Evolutionary conservation across 2,113 vertebrate genomes (phyloP), one percentile per base, ranked within the genome.

Genomic region (Miniopterus natalensis): DNA sequence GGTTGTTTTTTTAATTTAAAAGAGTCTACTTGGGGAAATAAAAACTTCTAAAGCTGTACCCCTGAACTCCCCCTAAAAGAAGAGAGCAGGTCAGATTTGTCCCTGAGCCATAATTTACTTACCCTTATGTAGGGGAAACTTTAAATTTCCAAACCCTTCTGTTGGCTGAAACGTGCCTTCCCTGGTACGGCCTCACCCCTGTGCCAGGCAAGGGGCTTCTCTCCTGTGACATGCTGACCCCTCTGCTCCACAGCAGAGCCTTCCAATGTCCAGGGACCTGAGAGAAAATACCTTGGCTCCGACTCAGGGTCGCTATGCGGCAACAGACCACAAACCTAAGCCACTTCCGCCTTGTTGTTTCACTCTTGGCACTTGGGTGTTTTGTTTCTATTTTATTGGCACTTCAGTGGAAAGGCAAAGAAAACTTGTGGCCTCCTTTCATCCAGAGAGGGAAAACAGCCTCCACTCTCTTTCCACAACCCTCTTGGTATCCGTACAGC

Each of bases 341-440:
- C 92, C 96, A 88, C 96, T 95, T 98, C 94, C 90, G 51, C 96
- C 92, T 96, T 88, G 95, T 84, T 96, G 95, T 95, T 91, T 90
- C 70, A 75, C 94, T 96, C 92, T 77, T 95, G 96, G 96, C 97
- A 95, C 90, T 57, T 81, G 90, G 79, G 70, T 92, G 88, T 95
- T 94, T 96, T 90, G 88, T 94, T 97, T 95, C 96, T 87, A n/a
- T 92, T 97, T 97, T 96, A 96, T 89, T 95, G 92, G 94, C 93
- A 94, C 91, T 96, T 95, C 71, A 92, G 88, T 83, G 79, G 92
- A 95, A 84, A 92, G 96, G 93, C 81, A 88, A 49, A 68, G 21
- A 40, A 91, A 91, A 45, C 65, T 55, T 68, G 73, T 92, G 94
- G 90, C 75, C 74, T 81, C 71, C 75, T 96, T 95, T 96, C 68